Base-by-base conservation (phyloP, 2,888 invertebrate species). In the Himalopsyche anomala region DNA sequence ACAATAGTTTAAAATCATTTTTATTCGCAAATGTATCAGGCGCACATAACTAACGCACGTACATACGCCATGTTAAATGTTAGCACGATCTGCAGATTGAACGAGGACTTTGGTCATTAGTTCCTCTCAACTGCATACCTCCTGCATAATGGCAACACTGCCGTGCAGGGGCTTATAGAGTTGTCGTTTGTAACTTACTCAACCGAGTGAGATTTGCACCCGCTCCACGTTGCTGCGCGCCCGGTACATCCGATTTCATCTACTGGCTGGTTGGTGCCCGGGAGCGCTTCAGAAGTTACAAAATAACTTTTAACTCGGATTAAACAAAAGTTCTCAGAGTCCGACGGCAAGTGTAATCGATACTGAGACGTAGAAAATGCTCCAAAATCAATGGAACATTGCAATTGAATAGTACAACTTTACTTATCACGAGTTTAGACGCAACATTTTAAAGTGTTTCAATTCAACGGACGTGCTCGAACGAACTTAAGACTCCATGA, bases 291-390 rank as follows among this genome's bases (percentile, higher is more conserved):
- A 19, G 62, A 62, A 62, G 62, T 62, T 62, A 5, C 62, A 9
- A n/a, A 62, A 62, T 28, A 62, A 62, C 62, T 62, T 62, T 62
- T 62, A 62, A 62, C 62, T 62, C 62, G 62, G 62, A 62, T 62
- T 62, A 62, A 62, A 62, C 62, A 62, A 62, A 62, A 62, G 62
- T 62, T 62, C 2, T 62, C 19, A 3, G 28, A 62, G 62, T 62
- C 19, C 62, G 28, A n/a, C 19, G 62, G 62, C 62, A 28, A 62
- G 2, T 62, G 62, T 62, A 62, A 62, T 62, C 62, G 62, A 62
- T 62, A 62, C 28, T 28, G 62, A 4, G 3, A 6, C 19, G 56
- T 19, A 28, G n/a, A 62, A 28, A 62, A 62, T 62, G 9, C 62
- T 62, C 62, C 28, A 19, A 62, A 62, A 62, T 62, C 62, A 62